Evolutionary conservation across 2,888 invertebrate genomes (phyloP), one percentile per base, ranked within the genome.

Genomic region (Tridacna crocea): DNA sequence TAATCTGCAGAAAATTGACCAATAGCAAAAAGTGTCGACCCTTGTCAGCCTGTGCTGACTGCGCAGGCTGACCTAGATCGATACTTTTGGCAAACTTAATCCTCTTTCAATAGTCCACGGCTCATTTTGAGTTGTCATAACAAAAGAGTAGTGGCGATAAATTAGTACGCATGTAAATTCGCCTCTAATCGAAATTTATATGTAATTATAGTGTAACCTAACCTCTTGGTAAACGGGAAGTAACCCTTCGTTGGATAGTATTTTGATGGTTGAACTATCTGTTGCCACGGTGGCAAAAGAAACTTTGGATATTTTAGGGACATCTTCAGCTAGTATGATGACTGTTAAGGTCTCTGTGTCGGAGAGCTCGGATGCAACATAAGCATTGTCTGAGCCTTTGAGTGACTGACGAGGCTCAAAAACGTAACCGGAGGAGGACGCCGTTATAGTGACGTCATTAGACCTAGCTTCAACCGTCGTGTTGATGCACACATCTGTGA

Each of bases 201-300:
- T 36, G 36, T 26, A 63, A 63, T 22, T 22, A 3, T 26, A n/a
- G 2, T 63, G 15, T 36, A 36, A 36, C 19, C 19, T 22, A 48
- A 77, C 77, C 77, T 77, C 77, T 70, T 77, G 24, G 26, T 61
- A 72, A n/a, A 77, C 47, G 11, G 77, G 48, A 17, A 77, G 22
- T 15, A 72, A 27, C 22, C 77, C 72, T 47, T 61, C 72, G 24
- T 47, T 58, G 15, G 70, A 61, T 22, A 77, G 11, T 15, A 77
- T 51, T 19, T 72, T 77, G 2, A 77, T 46, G 19, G 63, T 77
- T 47, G 61, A 61, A 26, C 60, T 48, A 0, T 48, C 61, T 4
- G 60, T 72, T 19, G 60, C 72, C 46, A 48, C 61, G 8, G 77
- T 77, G 10, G 27, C 72, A 22, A 77, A 77, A 27, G 77, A 61